These are phyloP conservation scores for Rhodophaea formosa DNA, from an alignment of 2,888 invertebrate genomes.

Conservation along the genomic window DNA sequence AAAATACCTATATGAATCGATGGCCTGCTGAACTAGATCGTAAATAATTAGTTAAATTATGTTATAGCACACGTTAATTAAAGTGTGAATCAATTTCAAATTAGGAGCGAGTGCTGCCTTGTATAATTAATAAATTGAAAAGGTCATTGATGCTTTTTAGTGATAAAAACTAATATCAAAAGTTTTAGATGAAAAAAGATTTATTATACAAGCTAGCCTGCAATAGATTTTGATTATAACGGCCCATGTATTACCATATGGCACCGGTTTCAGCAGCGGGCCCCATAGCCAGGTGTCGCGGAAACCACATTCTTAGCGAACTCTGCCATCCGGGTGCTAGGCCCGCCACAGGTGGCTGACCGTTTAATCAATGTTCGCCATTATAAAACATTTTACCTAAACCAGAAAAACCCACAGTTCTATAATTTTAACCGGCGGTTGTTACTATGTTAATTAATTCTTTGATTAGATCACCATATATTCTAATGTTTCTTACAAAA, in stretches of 20 bases:
- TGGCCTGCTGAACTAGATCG: too few relatives aligned
- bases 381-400: background rate
- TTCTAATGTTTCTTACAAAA: background rate
- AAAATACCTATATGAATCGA: too few relatives aligned
- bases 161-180: too few relatives aligned
- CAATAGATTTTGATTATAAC: background rate
- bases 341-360: background rate
- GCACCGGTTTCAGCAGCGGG: background rate
- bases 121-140: too few relatives aligned
- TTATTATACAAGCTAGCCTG: background rate
- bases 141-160: too few relatives aligned
- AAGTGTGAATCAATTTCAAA: too few relatives aligned
- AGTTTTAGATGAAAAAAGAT: too few relatives aligned
- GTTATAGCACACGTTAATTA: too few relatives aligned
- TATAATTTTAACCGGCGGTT: background rate
- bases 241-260: background rate
- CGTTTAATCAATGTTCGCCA: background rate
- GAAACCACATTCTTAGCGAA: background rate
- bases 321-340: background rate
- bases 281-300: slow-evolving; percentile 1
- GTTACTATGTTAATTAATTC: background rate
- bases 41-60: too few relatives aligned
- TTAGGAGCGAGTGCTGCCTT: too few relatives aligned
- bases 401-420: background rate
- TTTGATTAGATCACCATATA: background rate